Percentiles rank a stretch among this genome's conserved stretches.
phyloP scores from a whole-genome alignment of 1,140 invertebrate species.

The Sminthurides bifidus region DNA sequence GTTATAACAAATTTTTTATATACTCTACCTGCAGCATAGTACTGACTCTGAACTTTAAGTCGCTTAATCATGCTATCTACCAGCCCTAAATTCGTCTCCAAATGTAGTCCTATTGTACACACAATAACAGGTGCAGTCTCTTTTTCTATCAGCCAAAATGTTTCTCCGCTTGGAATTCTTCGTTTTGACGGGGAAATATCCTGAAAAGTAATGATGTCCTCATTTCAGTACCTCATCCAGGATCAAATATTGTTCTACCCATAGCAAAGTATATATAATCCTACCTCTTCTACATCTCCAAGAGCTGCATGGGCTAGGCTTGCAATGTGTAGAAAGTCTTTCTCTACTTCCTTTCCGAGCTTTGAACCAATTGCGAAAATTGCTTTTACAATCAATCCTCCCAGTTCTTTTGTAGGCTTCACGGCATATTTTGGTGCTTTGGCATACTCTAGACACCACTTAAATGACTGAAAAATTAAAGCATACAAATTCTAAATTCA shows the following conservation, averaged over 20 bases:
- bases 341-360: background rate
- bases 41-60: conserved; percentile 2
- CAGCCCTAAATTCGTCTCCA: background rate
- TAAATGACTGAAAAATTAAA: background rate
- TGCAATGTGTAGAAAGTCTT: conserved; percentile 1
- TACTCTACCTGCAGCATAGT: background rate
- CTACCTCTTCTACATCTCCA: conserved; percentile 10
- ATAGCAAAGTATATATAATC: background rate
- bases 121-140: conserved; percentile 8
- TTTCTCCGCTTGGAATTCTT: background rate
- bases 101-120: background rate
- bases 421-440: background rate
- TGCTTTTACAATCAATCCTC: conserved; percentile 2
- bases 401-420: background rate
- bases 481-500: too few relatives aligned
- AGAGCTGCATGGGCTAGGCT: conserved; percentile 3
- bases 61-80: conserved; percentile 2
- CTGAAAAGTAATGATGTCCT: too few relatives aligned
- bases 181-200: background rate
- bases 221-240: too few relatives aligned
- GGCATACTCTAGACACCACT: conserved; percentile 7
- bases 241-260: too few relatives aligned
- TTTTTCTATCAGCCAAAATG: conserved; percentile 5
- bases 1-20: background rate
- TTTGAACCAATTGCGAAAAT: conserved; percentile 4